Evolutionary conservation across 2,888 invertebrate species (phyloP).

Genomic region (Ophonus ardosiacus): DNA sequence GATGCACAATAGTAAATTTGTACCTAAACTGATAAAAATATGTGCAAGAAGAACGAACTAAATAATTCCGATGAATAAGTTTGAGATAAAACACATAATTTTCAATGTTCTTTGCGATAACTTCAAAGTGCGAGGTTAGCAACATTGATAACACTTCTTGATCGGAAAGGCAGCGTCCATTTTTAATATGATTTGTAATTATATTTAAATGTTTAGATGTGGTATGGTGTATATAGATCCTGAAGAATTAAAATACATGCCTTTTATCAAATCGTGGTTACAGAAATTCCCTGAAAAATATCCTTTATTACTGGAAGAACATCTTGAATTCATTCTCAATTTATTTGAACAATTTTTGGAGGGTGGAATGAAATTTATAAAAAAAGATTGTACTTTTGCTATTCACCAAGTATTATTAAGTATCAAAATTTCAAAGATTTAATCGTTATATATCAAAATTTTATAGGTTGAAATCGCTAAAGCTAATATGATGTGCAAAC

Average conservation of each 20-base stretch:
- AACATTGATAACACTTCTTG: no score
- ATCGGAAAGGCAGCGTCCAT: no score
- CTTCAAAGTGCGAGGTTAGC: no score
- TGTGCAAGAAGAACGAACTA: no score
- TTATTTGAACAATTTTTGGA: constrained; percentile 84
- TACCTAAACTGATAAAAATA: no score
- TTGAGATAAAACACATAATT: no score
- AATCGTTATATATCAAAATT: neutral
- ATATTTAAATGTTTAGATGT: no score
- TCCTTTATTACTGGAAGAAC: constrained; percentile 77
- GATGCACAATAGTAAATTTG: no score
- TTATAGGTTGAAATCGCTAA: constrained; percentile 90
- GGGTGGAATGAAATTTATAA: constrained; percentile 82
- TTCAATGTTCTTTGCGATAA: no score
- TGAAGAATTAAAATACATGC: constrained; percentile 88
- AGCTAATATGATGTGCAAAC: constrained; percentile 84
- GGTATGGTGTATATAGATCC: constrained; percentile 96
- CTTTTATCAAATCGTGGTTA: constrained; percentile 89
- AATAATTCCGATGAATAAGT: no score
- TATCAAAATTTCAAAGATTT: no score
- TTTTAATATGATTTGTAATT: no score
- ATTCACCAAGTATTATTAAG: constrained; percentile 83
- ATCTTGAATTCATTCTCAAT: constrained; percentile 81
- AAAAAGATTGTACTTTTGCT: constrained; percentile 83
- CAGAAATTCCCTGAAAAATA: constrained; percentile 76